A percentile compares a stretch with the other conserved stretches of the same genome.
Evolutionary conservation across 2,888 invertebrate species (phyloP).

Genomic region (Chirona hameri): DNA sequence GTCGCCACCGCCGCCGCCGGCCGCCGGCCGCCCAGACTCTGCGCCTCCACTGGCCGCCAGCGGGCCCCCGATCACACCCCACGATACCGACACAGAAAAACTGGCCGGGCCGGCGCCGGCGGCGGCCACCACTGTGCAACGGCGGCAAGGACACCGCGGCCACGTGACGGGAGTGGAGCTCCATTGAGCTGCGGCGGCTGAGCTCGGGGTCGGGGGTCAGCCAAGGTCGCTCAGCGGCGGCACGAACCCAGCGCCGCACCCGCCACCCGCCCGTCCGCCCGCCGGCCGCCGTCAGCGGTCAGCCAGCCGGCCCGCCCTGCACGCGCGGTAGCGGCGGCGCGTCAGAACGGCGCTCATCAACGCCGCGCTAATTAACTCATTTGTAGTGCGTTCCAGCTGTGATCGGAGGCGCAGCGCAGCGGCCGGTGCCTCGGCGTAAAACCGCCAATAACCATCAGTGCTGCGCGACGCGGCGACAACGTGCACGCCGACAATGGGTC

Average conservation of each 20-base stretch:
- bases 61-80: background rate
- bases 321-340: background rate
- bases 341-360: background rate
- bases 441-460: background rate
- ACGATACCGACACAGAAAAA: background rate
- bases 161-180: background rate
- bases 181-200: background rate
- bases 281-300: background rate
- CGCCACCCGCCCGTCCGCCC: background rate
- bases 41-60: background rate
- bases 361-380: conserved; percentile 2
- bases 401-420: background rate
- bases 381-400: background rate
- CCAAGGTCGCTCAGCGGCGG: background rate
- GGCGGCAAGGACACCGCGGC: background rate
- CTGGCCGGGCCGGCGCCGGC: background rate
- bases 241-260: background rate
- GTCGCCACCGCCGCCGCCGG: background rate
- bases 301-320: background rate
- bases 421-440: background rate
- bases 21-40: background rate
- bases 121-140: background rate
- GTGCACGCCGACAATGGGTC: background rate
- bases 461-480: background rate
- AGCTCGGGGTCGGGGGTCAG: background rate